Percentiles rank a stretch among this genome's conserved stretches.
Evolutionary conservation across 2,888 invertebrate genomes (phyloP).

Genomic region (Vanessa cardui): DNA sequence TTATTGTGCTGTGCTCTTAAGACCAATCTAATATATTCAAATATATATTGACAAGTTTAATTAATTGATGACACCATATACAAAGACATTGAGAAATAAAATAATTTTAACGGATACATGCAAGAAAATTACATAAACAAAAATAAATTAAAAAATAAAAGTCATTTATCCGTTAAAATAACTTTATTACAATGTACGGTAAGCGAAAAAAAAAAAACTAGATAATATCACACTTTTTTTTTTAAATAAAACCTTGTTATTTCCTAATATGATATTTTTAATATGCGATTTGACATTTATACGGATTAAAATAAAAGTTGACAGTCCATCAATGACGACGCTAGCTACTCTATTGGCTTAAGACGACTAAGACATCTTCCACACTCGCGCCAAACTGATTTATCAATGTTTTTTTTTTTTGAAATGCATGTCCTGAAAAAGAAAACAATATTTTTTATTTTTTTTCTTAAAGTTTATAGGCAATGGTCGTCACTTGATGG

Average conservation of each 20-base stretch:
- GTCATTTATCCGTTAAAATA: slow-evolving; percentile 33
- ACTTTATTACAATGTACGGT: slow-evolving; percentile 32
- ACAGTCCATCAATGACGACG: slow-evolving; percentile 51
- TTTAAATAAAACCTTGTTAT: slow-evolving; percentile 7
- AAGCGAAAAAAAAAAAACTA: slow-evolving; percentile 20
- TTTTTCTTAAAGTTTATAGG: too few species aligned
- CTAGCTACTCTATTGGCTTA: slow-evolving; percentile 68
- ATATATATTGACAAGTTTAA: neutral
- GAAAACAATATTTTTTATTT: neutral
- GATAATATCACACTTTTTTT: slow-evolving; percentile 34
- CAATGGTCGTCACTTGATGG: too few species aligned
- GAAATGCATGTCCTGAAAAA: slow-evolving; percentile 32
- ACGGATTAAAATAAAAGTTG: slow-evolving; percentile 9
- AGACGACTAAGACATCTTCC: slow-evolving; percentile 52
- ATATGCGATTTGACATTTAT: slow-evolving; percentile 19
- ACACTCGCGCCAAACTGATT: slow-evolving; percentile 21
- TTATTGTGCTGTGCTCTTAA: too few species aligned
- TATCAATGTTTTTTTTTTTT: slow-evolving; percentile 20
- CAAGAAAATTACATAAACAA: slow-evolving; percentile 6
- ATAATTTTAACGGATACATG: slow-evolving; percentile 30
- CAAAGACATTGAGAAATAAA: slow-evolving; percentile 6
- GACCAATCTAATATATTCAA: neutral
- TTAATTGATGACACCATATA: slow-evolving; percentile 2
- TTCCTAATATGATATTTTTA: slow-evolving; percentile 19
- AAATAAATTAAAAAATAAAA: slow-evolving; percentile 12